A percentile compares a stretch with the other conserved stretches of the same genome.
phyloP scores from a whole-genome alignment of 2,797 vertebrate genomes.

The Spinus pinus region DNA sequence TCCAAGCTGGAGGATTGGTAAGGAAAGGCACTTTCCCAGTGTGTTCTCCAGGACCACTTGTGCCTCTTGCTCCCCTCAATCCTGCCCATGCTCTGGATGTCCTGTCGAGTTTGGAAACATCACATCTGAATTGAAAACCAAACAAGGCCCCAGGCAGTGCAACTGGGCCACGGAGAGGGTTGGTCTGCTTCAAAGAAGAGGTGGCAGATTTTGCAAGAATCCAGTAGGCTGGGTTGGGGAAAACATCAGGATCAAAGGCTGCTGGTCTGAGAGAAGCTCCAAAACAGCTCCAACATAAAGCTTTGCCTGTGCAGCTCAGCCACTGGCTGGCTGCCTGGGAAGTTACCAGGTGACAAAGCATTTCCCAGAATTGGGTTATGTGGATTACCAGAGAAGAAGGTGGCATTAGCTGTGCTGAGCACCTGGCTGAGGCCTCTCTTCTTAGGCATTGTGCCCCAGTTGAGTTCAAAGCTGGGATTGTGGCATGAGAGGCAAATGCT shows the following conservation, averaged over 20 bases:
- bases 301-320: background rate
- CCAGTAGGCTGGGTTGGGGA: background rate
- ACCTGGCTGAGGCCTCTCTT: background rate
- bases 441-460: background rate
- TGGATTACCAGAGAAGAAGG: background rate
- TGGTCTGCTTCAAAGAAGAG: background rate
- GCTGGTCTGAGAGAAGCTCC: background rate
- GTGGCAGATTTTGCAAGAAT: background rate
- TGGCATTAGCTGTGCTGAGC: background rate
- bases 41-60: background rate
- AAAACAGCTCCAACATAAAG: background rate
- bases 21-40: background rate
- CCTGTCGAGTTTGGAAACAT: background rate
- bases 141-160: background rate
- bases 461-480: slow-evolving; percentile 27
- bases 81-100: background rate
- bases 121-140: background rate
- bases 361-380: background rate
- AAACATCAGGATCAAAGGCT: background rate
- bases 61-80: background rate
- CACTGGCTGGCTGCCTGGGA: background rate
- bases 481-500: background rate
- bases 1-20: background rate
- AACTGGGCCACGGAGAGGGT: background rate
- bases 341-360: background rate